Base-by-base conservation (phyloP, 2,888 invertebrate species). In the Parnassius mnemosyne region DNA sequence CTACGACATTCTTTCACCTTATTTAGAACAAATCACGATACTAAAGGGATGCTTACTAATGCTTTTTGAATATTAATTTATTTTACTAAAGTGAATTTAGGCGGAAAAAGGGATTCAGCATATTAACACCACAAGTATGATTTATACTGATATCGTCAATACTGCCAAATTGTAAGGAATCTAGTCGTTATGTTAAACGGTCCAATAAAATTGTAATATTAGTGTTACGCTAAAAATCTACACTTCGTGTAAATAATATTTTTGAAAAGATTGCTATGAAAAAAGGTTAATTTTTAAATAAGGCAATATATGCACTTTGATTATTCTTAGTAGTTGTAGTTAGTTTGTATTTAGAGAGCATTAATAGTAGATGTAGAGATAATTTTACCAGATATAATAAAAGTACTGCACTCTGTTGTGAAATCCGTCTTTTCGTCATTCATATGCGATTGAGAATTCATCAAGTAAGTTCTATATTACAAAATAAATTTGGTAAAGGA, bases 301-400 rank as follows among this genome's bases (percentile, higher is more conserved):
- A 53, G 62, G 53, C 62, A 63, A 55, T 51, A 58, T 59, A 59
- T 63, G 58, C 49, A 43, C 58, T 59, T 59, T 55, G 10, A 42
- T 43, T 9, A 47, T 52, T 44, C 53, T 41, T 12, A 11, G 42
- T 63, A 57, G 53, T 9, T 34, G 53, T 57, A 57, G 57, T 57
- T 61, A 56, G 55, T 41, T 49, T 9, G 50, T 47, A 5, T 16
- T 60, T 16, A 20, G 10, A 60, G 43, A 34, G 34, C 34, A 46
- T 11, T 13, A 13, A 13, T 49, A 49, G 46, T 46, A 13, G 13
- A 49, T 9, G 2, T 57, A 55, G 50, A 51, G 10, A 50, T 43
- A 59, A 55, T 63, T 51, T 55, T 63, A 58, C 63, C 63, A 58
- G 63, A 58, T 46, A 54, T 63, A 34, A 34, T 34, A 34, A 34